A percentile compares a stretch with the other conserved stretches of the same genome.
Evolutionary conservation across 2,888 invertebrate species (phyloP).

Genomic region (Scaptomyza flava): DNA sequence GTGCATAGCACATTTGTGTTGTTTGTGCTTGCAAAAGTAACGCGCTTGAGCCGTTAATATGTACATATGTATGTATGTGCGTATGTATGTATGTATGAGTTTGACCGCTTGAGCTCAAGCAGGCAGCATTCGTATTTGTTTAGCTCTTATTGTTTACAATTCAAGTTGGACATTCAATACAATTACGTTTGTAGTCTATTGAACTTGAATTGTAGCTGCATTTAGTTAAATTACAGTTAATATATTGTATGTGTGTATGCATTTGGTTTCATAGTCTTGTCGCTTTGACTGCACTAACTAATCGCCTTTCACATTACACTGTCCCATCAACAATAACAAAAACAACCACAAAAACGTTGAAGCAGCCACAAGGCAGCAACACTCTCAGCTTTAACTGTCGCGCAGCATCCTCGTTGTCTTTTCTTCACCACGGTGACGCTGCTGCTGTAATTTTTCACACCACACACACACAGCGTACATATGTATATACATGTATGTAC

Average conservation of each 20-base stretch:
- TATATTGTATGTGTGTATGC: too few relatives aligned
- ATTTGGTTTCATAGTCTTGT: neutral
- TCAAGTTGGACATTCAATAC: constrained; percentile 3
- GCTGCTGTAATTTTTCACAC: constrained; percentile 78
- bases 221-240: too few relatives aligned
- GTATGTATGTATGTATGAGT: constrained; percentile 8
- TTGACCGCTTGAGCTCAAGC: constrained; percentile 1
- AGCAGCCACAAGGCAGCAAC: constrained; percentile 22
- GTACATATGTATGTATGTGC: too few relatives aligned
- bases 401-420: constrained; percentile 66
- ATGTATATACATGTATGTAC: constrained; percentile 15
- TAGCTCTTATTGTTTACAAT: neutral
- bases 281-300: constrained; percentile 28
- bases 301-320: constrained; percentile 57
- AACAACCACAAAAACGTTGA: neutral
- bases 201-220: too few relatives aligned
- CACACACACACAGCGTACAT: constrained; percentile 34
- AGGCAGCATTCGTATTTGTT: too few relatives aligned
- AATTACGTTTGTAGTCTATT: too few relatives aligned
- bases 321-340: constrained; percentile 17
- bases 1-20: constrained; percentile 25
- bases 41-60: constrained; percentile 28
- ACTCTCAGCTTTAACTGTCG: constrained; percentile 30
- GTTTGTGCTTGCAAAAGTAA: constrained; percentile 5
- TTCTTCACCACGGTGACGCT: constrained; percentile 68